Conservation (phyloP, 1,140 invertebrate genomes). For the Drosophila melanica region DNA sequence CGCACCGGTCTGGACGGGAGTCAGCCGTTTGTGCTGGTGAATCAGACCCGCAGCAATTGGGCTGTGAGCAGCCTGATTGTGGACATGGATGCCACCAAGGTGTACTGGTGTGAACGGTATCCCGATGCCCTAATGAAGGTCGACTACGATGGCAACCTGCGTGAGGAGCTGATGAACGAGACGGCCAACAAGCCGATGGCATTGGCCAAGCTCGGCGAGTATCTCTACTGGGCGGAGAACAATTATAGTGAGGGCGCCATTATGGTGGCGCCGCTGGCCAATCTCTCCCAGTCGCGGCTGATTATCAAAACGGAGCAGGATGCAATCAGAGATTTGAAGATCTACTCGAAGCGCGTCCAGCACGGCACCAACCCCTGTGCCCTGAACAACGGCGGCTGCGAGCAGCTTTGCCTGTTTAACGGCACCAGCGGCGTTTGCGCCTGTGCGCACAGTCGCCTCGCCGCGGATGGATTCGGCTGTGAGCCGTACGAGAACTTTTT, state of each 20-base stretch:
- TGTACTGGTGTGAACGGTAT: slow-evolving; percentile 97
- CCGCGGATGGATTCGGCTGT: slow-evolving; percentile 87
- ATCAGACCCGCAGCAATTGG: slow-evolving; percentile 85
- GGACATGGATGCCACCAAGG: slow-evolving; percentile 88
- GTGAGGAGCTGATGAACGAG: slow-evolving; percentile 88
- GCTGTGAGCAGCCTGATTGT: slow-evolving; percentile 88
- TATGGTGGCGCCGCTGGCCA: slow-evolving; percentile 86
- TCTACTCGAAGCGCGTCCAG: slow-evolving; percentile 86
- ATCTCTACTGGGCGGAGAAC: slow-evolving; percentile 84
- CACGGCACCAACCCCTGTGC: slow-evolving; percentile 88
- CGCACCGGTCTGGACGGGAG: slow-evolving; percentile 90
- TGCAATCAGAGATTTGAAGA: slow-evolving; percentile 89
- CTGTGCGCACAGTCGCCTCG: slow-evolving; percentile 90
- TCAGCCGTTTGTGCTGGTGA: slow-evolving; percentile 83
- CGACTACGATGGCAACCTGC: slow-evolving; percentile 89
- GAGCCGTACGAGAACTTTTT: slow-evolving; percentile 90
- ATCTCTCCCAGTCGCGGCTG: slow-evolving; percentile 85
- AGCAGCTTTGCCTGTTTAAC: slow-evolving; percentile 91
- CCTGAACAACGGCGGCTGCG: slow-evolving; percentile 90
- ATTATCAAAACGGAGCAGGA: slow-evolving; percentile 87
- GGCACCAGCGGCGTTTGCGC: slow-evolving; percentile 88
- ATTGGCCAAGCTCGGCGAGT: slow-evolving; percentile 78
- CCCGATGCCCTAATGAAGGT: slow-evolving; percentile 90
- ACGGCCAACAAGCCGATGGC: slow-evolving; percentile 91
- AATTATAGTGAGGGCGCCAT: slow-evolving; percentile 88